Conservation (phyloP, 2,888 invertebrate species). For the Tipula unca region DNA sequence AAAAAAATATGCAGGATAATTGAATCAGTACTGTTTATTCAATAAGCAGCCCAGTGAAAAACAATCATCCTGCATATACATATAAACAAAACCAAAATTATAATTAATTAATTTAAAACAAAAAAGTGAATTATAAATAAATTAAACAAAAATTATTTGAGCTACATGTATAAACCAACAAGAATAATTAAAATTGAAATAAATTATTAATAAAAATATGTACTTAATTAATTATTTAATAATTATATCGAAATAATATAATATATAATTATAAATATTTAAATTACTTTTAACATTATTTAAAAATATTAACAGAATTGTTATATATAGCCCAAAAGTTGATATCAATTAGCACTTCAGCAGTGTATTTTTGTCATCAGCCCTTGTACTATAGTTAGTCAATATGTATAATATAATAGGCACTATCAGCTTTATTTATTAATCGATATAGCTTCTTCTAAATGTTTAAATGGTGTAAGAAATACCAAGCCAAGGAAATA, state of each 20-base stretch:
- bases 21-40: not conserved
- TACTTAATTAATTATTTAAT: not conserved
- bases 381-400: not conserved
- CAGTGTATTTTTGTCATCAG: too few relatives aligned
- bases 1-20: not conserved
- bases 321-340: not conserved
- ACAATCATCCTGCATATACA: not conserved
- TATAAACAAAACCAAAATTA: not conserved
- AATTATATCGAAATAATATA: not conserved
- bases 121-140: not conserved
- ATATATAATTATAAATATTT: not conserved
- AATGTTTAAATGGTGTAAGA: too few relatives aligned
- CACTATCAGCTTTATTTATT: not conserved
- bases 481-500: too few relatives aligned
- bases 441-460: too few relatives aligned
- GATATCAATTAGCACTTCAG: not conserved
- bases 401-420: too few relatives aligned
- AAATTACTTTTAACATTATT: not conserved
- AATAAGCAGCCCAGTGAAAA: not conserved
- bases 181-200: not conserved
- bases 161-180: not conserved
- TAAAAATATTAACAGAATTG: not conserved
- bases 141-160: not conserved
- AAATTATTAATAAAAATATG: not conserved
- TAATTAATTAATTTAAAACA: not conserved